Base-by-base conservation (phyloP, 2,797 vertebrate genomes). In the Sebastes jordani region DNA sequence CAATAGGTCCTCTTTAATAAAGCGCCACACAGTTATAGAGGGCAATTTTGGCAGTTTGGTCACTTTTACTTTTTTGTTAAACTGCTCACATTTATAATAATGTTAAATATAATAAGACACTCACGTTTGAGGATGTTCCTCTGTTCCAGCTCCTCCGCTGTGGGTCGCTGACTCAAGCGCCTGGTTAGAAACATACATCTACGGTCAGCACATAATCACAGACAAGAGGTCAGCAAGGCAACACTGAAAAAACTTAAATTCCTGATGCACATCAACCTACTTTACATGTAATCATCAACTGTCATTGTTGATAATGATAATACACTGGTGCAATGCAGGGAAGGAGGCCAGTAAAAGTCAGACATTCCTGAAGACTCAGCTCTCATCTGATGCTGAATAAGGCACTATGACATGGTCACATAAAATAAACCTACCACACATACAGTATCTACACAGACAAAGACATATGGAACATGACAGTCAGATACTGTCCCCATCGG, bases 81-180 rank as follows among this genome's bases (percentile, higher is more conserved):
- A 16, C 65, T 59, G 10, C 54, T 73, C 20, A 22, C 52, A 54
- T 54, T 54, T 54, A 2, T 54, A 11, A 74, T 36, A 6, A 70
- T 23, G 16, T 29, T 29, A 56, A 38, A 55, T 14, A 2, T 20
- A 32, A 6, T 20, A 68, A 78, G 7, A 64, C 27, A 97, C 98
- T 99, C 93, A 99, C 98, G 98, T 96, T 99, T 99, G 90, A 99
- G 95, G 88, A 99, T 99, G 94, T 99, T 99, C 90, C 98, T 97
- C 95, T 99, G 99, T 80, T 99, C 98, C 88, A 99, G 93, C 85
- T 99, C 99, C 89, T 99, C 98, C 2, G 97, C 98, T 2, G 98
- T 99, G 0, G 98, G 99, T 90, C 98, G 97, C 96, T 99, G 98
- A 93, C 98, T 99, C 96, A 99, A 95, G 84, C 98, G 97, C 93